These are phyloP conservation scores for Otus sunia DNA, from an alignment of 2,113 vertebrate species.

Conservation along the genomic window DNA sequence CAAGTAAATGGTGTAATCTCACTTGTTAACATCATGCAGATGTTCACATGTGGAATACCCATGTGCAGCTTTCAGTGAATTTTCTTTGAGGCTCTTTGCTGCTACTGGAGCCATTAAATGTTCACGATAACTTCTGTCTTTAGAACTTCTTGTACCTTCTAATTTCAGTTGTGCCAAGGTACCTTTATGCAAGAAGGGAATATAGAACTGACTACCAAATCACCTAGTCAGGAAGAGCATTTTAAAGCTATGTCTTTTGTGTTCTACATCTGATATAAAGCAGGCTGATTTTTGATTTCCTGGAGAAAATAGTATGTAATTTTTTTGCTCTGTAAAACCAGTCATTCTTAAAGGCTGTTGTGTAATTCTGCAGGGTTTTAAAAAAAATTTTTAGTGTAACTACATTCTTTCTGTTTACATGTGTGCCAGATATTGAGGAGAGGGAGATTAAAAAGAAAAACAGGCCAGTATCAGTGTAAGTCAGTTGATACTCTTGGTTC, in stretches of 20 bases:
- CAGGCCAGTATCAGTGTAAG: neutral
- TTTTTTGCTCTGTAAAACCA: neutral
- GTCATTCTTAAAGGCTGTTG: neutral
- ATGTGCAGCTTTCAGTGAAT: neutral
- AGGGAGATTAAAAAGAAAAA: no score
- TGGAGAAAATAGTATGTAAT: neutral
- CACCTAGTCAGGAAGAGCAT: neutral
- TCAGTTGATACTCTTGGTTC: neutral
- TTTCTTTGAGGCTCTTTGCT: neutral
- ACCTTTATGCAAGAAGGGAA: neutral
- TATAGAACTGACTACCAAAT: neutral
- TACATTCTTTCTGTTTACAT: neutral
- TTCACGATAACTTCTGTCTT: neutral
- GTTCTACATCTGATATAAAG: neutral
- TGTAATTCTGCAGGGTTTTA: fast-evolving
- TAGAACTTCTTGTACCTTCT: neutral
- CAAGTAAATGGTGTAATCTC: neutral
- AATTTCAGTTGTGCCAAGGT: neutral
- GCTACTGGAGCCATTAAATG: neutral
- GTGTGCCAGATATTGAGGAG: neutral
- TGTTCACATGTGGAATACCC: neutral
- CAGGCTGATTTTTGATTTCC: neutral
- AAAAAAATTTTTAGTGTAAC: neutral
- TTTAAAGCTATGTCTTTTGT: neutral
- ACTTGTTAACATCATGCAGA: fast-evolving